Evolutionary conservation across 2,888 invertebrate species (phyloP).

Genomic region (Meganola albula): DNA sequence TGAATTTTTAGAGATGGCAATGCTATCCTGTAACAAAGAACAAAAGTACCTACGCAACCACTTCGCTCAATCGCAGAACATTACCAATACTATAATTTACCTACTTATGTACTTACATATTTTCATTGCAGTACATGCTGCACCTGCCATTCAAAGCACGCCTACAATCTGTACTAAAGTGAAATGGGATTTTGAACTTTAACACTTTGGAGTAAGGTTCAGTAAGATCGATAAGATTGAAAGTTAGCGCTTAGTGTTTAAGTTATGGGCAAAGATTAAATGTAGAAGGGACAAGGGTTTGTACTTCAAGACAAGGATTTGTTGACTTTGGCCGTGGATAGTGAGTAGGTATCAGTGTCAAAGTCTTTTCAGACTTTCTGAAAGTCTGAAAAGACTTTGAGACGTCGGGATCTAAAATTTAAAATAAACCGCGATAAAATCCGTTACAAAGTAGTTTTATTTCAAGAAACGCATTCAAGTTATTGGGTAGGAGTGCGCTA

Average conservation of each 20-base stretch:
- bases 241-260: constrained; percentile 25
- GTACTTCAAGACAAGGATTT: too few relatives aligned
- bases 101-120: constrained; percentile 35
- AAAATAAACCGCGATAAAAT: too few relatives aligned
- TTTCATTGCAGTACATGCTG: constrained; percentile 44
- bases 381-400: too few relatives aligned
- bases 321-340: too few relatives aligned
- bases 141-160: constrained; percentile 66
- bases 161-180: constrained; percentile 42
- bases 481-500: too few relatives aligned
- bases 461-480: too few relatives aligned
- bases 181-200: constrained; percentile 11
- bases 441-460: too few relatives aligned
- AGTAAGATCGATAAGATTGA: too few relatives aligned
- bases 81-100: constrained; percentile 7
- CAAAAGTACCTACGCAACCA: neutral
- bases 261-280: constrained; percentile 32
- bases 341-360: too few relatives aligned
- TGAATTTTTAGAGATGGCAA: neutral
- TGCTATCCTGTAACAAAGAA: neutral
- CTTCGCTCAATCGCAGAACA: neutral
- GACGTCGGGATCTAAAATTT: too few relatives aligned
- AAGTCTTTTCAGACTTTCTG: too few relatives aligned
- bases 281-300: constrained; percentile 8
- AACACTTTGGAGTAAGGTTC: constrained; percentile 9